Conservation (phyloP, 1,140 invertebrate species). For the Cotesia vestalis region DNA sequence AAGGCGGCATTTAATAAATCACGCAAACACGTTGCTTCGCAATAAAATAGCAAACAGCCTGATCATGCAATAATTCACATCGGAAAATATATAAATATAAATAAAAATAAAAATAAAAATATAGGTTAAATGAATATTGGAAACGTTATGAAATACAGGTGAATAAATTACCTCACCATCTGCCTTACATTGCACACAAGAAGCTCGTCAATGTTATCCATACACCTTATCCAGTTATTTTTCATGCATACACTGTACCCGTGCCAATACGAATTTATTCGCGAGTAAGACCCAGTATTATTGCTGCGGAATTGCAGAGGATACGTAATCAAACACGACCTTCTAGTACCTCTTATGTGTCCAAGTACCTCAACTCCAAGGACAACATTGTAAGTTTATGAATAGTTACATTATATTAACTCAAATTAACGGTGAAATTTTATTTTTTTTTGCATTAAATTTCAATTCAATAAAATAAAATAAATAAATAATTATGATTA, state of each 20-base stretch:
- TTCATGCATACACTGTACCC: slow-evolving; percentile 54
- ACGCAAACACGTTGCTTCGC: background rate
- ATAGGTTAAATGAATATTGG: background rate
- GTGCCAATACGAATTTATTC: slow-evolving; percentile 66
- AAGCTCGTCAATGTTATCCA: slow-evolving; percentile 67
- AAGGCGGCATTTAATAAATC: too few relatives aligned
- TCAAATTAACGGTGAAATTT: background rate
- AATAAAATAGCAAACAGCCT: slow-evolving; percentile 6
- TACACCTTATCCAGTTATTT: slow-evolving; percentile 53
- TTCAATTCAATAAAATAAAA: background rate
- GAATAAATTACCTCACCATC: slow-evolving; percentile 59
- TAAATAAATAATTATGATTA: background rate
- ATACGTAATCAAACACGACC: slow-evolving; percentile 74
- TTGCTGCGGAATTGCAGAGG: slow-evolving; percentile 76
- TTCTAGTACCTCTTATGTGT: slow-evolving; percentile 70
- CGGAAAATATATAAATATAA: too few relatives aligned
- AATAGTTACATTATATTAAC: background rate
- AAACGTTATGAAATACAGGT: slow-evolving; percentile 49
- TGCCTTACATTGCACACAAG: slow-evolving; percentile 73
- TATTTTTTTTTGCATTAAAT: too few relatives aligned
- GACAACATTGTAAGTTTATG: slow-evolving; percentile 72
- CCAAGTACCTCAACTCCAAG: slow-evolving; percentile 80
- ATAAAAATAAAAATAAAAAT: too few relatives aligned
- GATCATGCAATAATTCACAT: too few relatives aligned
- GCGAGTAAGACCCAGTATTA: slow-evolving; percentile 74